Percentiles rank a stretch among this genome's conserved stretches.
These are phyloP conservation scores for Puma concolor DNA, from an alignment of 2,113 vertebrate genomes.

Conservation along the genomic window DNA sequence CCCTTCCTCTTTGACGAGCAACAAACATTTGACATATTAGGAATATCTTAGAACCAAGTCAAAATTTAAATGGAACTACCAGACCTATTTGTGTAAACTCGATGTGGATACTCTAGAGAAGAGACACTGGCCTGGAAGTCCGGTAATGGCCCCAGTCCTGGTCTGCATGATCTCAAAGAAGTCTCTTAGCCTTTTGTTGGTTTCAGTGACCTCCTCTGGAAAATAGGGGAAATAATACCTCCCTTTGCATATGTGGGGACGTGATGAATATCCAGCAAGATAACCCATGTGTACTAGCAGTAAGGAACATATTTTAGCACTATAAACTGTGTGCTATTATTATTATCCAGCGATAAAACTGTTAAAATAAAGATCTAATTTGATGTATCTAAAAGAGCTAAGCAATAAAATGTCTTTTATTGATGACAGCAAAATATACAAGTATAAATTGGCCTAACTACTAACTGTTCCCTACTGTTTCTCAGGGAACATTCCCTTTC, in stretches of 20 bases:
- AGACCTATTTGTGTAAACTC: neutral
- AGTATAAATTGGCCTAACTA: neutral
- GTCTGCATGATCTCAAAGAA: neutral
- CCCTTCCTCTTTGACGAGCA: neutral
- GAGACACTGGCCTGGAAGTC: too few species aligned
- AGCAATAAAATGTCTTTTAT: neutral
- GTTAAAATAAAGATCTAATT: neutral
- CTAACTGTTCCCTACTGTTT: neutral
- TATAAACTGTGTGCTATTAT: neutral
- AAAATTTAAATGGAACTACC: neutral
- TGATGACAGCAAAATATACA: neutral
- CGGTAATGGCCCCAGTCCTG: neutral
- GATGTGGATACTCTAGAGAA: neutral
- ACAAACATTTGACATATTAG: neutral
- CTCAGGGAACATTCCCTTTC: conserved; percentile 53
- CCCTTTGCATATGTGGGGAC: neutral
- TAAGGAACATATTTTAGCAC: neutral
- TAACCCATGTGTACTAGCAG: neutral
- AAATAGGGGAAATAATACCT: neutral
- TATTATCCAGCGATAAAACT: neutral
- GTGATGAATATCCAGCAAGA: neutral
- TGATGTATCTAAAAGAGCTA: neutral
- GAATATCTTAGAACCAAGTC: neutral
- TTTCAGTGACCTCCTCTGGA: neutral
- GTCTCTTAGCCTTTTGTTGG: neutral